phyloP scores from a whole-genome alignment of 2,113 vertebrate species.

The Eidolon helvum region DNA sequence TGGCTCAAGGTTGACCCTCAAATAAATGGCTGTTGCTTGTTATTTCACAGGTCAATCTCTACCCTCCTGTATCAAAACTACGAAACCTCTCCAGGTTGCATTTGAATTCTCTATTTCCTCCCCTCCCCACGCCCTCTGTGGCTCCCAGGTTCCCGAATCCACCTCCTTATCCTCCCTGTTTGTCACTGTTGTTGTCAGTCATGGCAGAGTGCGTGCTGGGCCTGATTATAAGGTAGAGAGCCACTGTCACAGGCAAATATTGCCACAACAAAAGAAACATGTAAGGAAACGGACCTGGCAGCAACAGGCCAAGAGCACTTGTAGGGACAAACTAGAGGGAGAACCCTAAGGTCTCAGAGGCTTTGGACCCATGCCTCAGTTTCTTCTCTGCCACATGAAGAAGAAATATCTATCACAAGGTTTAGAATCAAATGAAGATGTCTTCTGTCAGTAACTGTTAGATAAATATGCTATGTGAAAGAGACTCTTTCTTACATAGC shows the following conservation, averaged over 20 bases:
- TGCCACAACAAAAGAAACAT: background rate
- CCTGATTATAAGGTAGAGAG: background rate
- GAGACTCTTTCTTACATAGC: background rate
- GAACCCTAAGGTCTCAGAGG: background rate
- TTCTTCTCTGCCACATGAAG: background rate
- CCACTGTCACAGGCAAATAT: background rate
- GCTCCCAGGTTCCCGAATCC: background rate
- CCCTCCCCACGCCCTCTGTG: background rate
- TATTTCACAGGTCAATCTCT: background rate
- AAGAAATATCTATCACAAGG: background rate
- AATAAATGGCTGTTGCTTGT: background rate
- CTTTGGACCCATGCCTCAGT: background rate
- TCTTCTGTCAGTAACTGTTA: background rate
- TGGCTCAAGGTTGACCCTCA: background rate
- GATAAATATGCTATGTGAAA: background rate
- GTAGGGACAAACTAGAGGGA: background rate
- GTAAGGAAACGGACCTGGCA: background rate
- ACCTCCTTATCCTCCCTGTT: background rate
- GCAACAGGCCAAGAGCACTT: background rate
- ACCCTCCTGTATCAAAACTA: background rate
- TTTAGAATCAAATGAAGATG: background rate
- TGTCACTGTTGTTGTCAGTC: background rate
- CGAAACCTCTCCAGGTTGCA: background rate
- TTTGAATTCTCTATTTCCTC: background rate
- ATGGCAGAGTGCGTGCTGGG: background rate